Evolutionary conservation across 2,797 vertebrate genomes (phyloP), one percentile per base, ranked within the genome.

Genomic region (Amblyopsis hoosieri): DNA sequence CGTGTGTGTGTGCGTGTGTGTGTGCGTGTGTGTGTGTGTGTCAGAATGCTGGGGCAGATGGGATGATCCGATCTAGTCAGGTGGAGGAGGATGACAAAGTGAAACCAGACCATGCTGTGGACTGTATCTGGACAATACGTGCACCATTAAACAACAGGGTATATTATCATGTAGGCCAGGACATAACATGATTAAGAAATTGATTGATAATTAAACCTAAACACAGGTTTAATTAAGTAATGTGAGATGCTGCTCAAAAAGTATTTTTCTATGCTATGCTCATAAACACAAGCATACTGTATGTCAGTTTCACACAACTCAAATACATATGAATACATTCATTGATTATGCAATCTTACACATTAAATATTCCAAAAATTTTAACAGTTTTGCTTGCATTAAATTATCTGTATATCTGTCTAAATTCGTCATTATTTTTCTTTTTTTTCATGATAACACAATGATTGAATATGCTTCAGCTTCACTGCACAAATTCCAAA

Each of bases 101-200:
- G 67, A 96, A 93, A 78, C 87, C 94, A 0, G 96, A 95, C 64
- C 95, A 98, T 90, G 94, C 97, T 4, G 88, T 98, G 80, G 97
- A 99, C 84, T 99, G 97, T 75, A 98, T 98, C 85, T 99, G 97
- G 97, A 98, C 96, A 17, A 95, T 99, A 86, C 93, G 92, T 69
- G 96, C 95, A 3, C 97, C 97, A 52, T 87, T 92, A 50, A 95
- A 94, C 89, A 93, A 94, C 77, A 96, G 96, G 92, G 97, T 96
- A 76, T 0, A 45, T 7, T 3, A 6, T 12, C 4, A 17, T 13
- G 31, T 55, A 6, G n/a, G 31, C 14, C 29, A 33, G 17, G 17
- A 54, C 19, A 49, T 49, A 10, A 12, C 14, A 31, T 54, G 13
- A 17, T 8, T 52, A 15, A 17, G 49, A 52, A 17, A 19, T 8